Conservation (phyloP, 1,140 invertebrate species). For the Aphelinus certus region DNA sequence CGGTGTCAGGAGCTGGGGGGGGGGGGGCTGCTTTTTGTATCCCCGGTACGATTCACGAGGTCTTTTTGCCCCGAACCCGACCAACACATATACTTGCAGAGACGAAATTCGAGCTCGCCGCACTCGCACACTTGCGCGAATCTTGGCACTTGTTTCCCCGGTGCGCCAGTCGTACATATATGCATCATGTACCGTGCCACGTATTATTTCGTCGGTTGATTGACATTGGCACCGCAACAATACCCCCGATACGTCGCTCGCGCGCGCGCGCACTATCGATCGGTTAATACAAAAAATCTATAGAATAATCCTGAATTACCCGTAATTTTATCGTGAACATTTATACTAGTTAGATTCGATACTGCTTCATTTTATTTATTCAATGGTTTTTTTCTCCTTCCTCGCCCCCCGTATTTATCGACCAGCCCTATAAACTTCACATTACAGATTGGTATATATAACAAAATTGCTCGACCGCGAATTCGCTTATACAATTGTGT, state of each 20-base stretch:
- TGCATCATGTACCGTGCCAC: too few relatives aligned
- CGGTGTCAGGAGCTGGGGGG: too few relatives aligned
- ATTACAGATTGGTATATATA: conserved; percentile 44
- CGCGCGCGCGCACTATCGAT: conserved; percentile 52
- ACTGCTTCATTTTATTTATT: conserved; percentile 41
- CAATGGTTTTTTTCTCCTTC: conserved; percentile 39
- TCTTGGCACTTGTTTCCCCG: too few relatives aligned
- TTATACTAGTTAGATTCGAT: conserved; percentile 60
- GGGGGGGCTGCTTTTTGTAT: too few relatives aligned
- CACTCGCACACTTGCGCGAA: too few relatives aligned
- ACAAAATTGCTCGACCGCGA: conserved; percentile 47
- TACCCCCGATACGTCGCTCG: neutral
- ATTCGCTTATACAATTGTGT: conserved; percentile 3
- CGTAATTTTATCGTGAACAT: conserved; percentile 66
- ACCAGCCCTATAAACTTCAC: conserved; percentile 41
- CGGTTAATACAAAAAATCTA: conserved; percentile 64
- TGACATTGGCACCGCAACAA: too few relatives aligned
- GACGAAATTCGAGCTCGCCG: too few relatives aligned
- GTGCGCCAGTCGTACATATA: too few relatives aligned
- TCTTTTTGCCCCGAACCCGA: too few relatives aligned
- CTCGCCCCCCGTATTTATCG: conserved; percentile 34
- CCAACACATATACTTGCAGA: too few relatives aligned
- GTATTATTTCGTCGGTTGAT: too few relatives aligned
- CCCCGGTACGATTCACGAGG: too few relatives aligned
- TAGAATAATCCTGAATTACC: conserved; percentile 63